Percentiles rank a stretch among this genome's conserved stretches.
Evolutionary conservation across 2,888 invertebrate species (phyloP).

Genomic region (Pterobdella sp.): DNA sequence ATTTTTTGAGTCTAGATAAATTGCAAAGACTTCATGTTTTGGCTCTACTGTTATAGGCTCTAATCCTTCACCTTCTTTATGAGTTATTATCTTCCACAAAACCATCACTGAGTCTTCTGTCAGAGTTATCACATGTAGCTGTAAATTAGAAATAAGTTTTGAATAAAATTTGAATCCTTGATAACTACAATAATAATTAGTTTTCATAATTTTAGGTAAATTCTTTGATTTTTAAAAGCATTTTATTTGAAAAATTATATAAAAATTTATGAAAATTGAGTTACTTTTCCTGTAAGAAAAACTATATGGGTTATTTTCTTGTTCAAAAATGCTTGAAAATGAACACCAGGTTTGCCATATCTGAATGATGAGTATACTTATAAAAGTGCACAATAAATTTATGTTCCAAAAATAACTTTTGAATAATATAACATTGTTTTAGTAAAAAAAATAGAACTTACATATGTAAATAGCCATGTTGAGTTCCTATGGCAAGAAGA

Average conservation of each 20-base stretch:
- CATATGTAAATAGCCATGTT: conserved; percentile 23
- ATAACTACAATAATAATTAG: not conserved
- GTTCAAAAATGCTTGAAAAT: conserved; percentile 15
- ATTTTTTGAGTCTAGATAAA: not conserved
- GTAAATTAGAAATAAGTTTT: not conserved
- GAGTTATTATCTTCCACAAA: not conserved
- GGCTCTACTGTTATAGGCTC: not conserved
- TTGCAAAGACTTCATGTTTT: not conserved
- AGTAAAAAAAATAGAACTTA: not conserved
- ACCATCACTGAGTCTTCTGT: not conserved
- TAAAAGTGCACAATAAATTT: not conserved
- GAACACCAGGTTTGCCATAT: conserved; percentile 22
- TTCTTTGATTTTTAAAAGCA: not conserved
- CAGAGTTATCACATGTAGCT: conserved; percentile 1
- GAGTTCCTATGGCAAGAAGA: conserved; percentile 20
- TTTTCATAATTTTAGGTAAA: not conserved
- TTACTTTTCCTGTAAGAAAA: conserved; percentile 23
- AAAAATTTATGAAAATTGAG: not conserved
- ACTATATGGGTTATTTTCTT: conserved; percentile 13
- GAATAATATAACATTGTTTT: not conserved
- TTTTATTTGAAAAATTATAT: not conserved
- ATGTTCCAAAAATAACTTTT: no score
- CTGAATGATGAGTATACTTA: not conserved
- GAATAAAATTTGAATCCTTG: not conserved
- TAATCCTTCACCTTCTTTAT: not conserved